Percentiles rank a stretch among this genome's conserved stretches.
These are phyloP conservation scores for Sebastes kiyomatsui DNA, from an alignment of 2,797 vertebrate species.

Conservation along the genomic window DNA sequence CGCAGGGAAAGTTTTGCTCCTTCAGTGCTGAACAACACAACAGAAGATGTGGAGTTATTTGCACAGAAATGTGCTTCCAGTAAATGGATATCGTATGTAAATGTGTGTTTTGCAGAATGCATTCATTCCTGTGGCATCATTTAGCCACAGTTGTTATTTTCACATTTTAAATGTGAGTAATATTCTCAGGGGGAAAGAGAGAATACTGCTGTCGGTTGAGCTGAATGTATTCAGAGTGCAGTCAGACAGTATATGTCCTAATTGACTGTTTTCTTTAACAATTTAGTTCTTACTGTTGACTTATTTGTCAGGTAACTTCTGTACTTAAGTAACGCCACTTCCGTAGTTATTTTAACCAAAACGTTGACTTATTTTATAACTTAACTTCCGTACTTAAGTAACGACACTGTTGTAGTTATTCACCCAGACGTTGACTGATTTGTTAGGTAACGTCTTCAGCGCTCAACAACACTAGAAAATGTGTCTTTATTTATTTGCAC, in stretches of 20 bases:
- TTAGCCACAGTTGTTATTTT: conserved; percentile 13
- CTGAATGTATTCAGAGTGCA: conserved; percentile 10
- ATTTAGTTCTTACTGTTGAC: too few species aligned
- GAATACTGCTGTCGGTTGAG: neutral
- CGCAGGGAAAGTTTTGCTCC: conserved; percentile 13
- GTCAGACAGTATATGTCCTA: neutral
- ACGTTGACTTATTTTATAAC: too few species aligned
- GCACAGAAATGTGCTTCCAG: neutral
- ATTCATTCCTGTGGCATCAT: neutral
- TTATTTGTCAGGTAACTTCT: too few species aligned
- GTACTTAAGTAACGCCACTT: too few species aligned
- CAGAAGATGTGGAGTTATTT: neutral
- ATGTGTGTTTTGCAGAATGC: neutral
- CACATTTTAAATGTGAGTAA: neutral
- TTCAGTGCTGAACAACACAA: neutral
- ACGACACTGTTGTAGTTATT: too few species aligned
- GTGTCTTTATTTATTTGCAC: too few species aligned
- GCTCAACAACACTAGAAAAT: too few species aligned
- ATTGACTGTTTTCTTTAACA: too few species aligned
- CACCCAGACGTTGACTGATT: too few species aligned
- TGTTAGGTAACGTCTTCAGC: too few species aligned
- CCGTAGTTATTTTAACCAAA: too few species aligned
- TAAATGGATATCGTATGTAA: conserved; percentile 24
- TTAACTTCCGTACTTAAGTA: too few species aligned
- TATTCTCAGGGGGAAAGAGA: neutral